phyloP scores from a whole-genome alignment of 1,140 invertebrate species.

The Rhysida immarginata region DNA sequence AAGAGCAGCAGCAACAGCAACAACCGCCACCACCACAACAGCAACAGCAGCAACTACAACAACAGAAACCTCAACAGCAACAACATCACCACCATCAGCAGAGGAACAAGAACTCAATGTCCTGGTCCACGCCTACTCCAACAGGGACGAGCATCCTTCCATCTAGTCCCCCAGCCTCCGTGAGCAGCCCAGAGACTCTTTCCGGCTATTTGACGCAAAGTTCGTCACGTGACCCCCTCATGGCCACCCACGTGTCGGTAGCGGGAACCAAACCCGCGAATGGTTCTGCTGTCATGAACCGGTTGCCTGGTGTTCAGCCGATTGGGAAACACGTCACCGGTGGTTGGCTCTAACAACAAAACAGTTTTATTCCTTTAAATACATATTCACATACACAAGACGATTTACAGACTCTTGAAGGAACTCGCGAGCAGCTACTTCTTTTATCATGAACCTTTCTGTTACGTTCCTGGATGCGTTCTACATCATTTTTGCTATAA shows the following conservation, averaged over 20 bases:
- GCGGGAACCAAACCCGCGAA: slow-evolving; percentile 8
- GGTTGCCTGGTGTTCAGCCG: slow-evolving; percentile 43
- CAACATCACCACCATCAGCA: slow-evolving; percentile 17
- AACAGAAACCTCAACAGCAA: no score
- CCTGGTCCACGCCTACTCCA: background rate
- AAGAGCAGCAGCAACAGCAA: slow-evolving; percentile 12
- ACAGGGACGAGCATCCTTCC: background rate
- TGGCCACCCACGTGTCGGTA: background rate
- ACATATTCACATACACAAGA: no score
- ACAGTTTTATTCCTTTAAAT: no score
- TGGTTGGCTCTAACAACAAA: slow-evolving; percentile 37
- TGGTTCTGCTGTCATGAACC: slow-evolving; percentile 31
- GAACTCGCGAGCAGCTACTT: no score
- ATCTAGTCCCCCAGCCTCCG: background rate
- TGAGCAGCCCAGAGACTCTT: slow-evolving; percentile 5
- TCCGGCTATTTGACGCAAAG: background rate
- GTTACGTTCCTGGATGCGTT: no score
- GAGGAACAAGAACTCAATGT: background rate
- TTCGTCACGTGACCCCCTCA: background rate
- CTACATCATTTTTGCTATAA: no score
- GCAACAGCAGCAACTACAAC: no score
- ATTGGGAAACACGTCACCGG: slow-evolving; percentile 39
- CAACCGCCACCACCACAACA: no score
- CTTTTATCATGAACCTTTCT: no score
- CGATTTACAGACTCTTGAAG: no score